These are phyloP conservation scores for Bos taurus DNA, from an alignment of 2,113 vertebrate species.

Conservation along the genomic window DNA sequence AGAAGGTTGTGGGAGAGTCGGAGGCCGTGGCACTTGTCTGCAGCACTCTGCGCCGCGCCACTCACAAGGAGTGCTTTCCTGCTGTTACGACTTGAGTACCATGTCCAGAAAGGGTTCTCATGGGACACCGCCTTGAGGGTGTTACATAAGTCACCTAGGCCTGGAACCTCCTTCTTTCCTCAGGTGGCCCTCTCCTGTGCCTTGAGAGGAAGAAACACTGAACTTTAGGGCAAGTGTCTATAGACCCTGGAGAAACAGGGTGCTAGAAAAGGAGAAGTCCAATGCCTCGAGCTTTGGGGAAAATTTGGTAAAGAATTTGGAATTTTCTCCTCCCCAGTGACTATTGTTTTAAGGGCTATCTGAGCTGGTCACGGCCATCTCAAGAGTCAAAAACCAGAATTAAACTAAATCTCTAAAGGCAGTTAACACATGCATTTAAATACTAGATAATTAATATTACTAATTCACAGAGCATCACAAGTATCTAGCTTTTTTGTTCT, in stretches of 20 bases:
- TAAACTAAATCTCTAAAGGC: background rate
- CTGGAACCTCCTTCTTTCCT: background rate
- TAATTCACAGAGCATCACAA: background rate
- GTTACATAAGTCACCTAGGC: background rate
- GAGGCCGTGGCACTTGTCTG: background rate
- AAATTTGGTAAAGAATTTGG: background rate
- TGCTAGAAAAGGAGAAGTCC: background rate
- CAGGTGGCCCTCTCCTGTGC: background rate
- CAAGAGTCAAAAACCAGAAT: conserved; percentile 7
- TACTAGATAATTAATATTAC: background rate
- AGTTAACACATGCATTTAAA: background rate
- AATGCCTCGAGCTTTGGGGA: background rate
- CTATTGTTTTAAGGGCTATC: background rate
- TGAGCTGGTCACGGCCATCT: background rate
- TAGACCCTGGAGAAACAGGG: background rate
- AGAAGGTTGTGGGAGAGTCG: background rate
- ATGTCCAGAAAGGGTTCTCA: background rate
- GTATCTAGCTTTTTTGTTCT: background rate
- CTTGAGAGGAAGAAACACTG: background rate
- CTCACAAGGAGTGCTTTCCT: background rate
- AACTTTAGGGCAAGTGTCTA: background rate
- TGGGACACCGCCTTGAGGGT: background rate
- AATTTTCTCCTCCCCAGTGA: background rate
- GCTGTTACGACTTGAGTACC: background rate
- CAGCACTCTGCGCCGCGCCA: fast-evolving